These are phyloP conservation scores for Spheniscus humboldti DNA, from an alignment of 2,797 vertebrate species.

Conservation along the genomic window DNA sequence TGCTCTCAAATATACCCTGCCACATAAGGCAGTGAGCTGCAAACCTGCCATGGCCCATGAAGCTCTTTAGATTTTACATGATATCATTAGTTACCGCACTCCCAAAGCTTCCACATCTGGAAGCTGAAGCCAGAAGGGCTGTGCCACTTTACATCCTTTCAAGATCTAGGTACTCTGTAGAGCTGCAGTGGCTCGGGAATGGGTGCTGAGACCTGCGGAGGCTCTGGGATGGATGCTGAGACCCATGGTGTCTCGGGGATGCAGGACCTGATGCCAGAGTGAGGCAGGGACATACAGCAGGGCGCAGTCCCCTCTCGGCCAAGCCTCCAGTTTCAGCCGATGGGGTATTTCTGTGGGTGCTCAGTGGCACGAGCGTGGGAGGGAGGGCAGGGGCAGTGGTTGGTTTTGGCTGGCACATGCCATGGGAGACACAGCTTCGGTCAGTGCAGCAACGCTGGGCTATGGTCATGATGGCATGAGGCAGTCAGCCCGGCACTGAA, in stretches of 20 bases:
- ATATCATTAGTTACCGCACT: background rate
- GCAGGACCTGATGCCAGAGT: background rate
- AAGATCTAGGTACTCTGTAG: background rate
- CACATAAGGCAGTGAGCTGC: background rate
- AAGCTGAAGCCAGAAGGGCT: background rate
- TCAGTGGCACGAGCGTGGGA: rapidly evolving
- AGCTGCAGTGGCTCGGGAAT: background rate
- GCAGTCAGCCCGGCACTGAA: background rate
- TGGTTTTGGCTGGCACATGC: background rate
- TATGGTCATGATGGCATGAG: rapidly evolving
- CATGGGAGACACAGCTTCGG: rapidly evolving
- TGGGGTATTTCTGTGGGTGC: background rate
- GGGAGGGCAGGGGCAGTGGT: background rate
- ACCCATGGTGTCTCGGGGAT: rapidly evolving
- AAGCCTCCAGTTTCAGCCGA: background rate
- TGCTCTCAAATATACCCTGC: background rate
- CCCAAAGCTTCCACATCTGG: background rate
- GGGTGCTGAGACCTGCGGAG: background rate
- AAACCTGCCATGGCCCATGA: background rate
- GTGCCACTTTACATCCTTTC: rapidly evolving
- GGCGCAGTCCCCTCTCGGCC: rapidly evolving
- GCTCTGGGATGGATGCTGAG: background rate
- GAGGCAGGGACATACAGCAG: background rate
- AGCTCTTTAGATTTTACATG: background rate
- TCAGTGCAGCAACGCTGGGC: rapidly evolving